Evolutionary conservation across 2,888 invertebrate genomes (phyloP).

Genomic region (Dryobota labecula): DNA sequence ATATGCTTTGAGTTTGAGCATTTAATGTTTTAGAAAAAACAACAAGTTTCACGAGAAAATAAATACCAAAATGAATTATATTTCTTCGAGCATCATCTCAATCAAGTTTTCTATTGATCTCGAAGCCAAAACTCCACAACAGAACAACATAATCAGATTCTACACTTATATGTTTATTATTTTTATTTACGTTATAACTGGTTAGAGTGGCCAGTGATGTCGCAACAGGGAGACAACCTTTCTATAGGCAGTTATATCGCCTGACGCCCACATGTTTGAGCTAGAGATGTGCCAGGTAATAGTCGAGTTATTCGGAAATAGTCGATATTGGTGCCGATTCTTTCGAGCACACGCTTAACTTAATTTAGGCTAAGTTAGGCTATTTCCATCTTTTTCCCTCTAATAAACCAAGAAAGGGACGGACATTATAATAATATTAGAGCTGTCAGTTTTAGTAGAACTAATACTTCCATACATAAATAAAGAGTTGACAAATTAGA

Average conservation of each 20-base stretch:
- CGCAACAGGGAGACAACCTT: conserved; percentile 81
- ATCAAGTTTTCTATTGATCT: conserved; percentile 36
- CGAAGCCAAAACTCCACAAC: conserved; percentile 34
- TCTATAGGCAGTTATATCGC: conserved; percentile 75
- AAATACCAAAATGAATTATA: conserved; percentile 5
- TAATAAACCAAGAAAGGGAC: background rate
- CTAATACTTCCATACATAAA: background rate
- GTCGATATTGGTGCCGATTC: conserved; percentile 8
- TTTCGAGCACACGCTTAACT: background rate
- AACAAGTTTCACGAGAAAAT: background rate
- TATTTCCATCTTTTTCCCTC: background rate
- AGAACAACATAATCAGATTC: conserved; percentile 63
- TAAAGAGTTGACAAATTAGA: background rate
- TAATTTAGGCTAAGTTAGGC: background rate
- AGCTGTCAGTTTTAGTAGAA: background rate
- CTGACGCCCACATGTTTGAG: conserved; percentile 79
- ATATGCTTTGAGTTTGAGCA: too few relatives aligned
- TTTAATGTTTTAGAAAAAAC: background rate
- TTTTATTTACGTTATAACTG: conserved; percentile 65
- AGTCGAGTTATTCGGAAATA: conserved; percentile 7
- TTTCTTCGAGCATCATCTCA: conserved; percentile 13
- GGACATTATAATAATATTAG: background rate
- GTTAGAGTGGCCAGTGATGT: conserved; percentile 70
- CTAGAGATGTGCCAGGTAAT: conserved; percentile 67
- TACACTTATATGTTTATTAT: conserved; percentile 64